Base-by-base conservation (phyloP, 2,797 vertebrate genomes). In the Ciconia nigra region DNA sequence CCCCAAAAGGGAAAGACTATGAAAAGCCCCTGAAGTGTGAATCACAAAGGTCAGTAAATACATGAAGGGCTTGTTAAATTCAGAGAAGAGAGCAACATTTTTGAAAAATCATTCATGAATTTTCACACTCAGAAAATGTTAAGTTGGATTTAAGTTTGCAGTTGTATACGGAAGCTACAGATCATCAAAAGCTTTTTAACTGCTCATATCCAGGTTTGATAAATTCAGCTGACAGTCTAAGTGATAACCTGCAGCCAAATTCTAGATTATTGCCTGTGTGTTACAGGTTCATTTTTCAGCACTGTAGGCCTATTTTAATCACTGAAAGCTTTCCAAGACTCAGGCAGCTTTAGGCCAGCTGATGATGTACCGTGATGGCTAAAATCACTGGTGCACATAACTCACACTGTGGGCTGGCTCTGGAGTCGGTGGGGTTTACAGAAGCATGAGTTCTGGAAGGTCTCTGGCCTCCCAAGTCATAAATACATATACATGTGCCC, bases 41-140 rank as follows among this genome's bases (percentile, higher is more conserved):
- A 80, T 92, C 89, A 78, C 80, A 93, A 86, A 92, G 89, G 87
- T 93, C 82, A 69, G 41, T 65, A 81, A 88, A 85, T 62, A 62
- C n/a, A 83, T 18, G 7, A 82, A 79, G 10, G 47, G 24, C n/a
- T 79, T 92, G 46, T 83, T 57, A 19, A 87, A 69, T 87, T 83
- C 77, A 52, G 22, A 28, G 49, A 61, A 85, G 46, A 67, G 20
- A 51, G 28, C 10, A 49, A 55, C 49, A 17, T 59, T 81, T 93
- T 73, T 81, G 35, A 86, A 79, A 91, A 96, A 61, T 8, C 5
- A 24, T 59, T 85, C 29, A 46, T 72, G 51, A 62, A 62, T 91
- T 94, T 91, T 94, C 62, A 72, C 54, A 69, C 18, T 4, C 1
- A 1, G 44, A 81, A 89, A 89, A 93, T 76, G 11, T 46, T 85